Evolutionary conservation across 2,797 vertebrate genomes (phyloP), one percentile per base, ranked within the genome.

Genomic region (Acipenser ruthenus): DNA sequence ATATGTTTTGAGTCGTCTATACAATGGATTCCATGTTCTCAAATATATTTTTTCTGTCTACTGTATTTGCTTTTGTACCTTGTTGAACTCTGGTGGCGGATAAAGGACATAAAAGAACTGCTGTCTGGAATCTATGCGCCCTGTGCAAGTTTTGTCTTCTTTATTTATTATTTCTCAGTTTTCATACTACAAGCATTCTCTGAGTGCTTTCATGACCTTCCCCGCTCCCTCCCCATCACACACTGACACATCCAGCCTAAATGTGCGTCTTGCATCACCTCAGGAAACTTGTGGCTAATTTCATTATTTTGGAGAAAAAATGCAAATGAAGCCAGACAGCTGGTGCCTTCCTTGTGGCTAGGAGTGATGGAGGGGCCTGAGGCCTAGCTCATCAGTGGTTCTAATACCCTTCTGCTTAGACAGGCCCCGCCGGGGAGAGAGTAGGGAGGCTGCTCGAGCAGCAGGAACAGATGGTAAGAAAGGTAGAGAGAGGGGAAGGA

Each of bases 281-380:
- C 92, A 91, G 94, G 94, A 96, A 95, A 91, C 92, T 93, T 91
- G 82, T 90, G 93, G 93, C 90, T 96, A 94, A 95, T 96, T 97
- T 94, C 94, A 95, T 97, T 97, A 95, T 93, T 93, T 91, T 84
- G 88, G 83, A 88, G 89, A 89, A 86, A 83, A 85, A 91, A 95
- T 96, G 93, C 88, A 97, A 95, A 98, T 96, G 93, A 95, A 88
- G 86, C 82, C 87, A 93, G 94, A 94, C 94, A 97, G 94, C 94
- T 98, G 95, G 91, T 84, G 89, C 85, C 79, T 86, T 91, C 88
- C 89, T 92, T 64, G 70, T 92, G 89, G 90, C 84, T 77, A 87
- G 82, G 86, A 88, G 88, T 93, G 93, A 94, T 91, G 89, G 89
- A 93, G 90, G 86, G 90, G 90, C 91, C 82, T 59, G 80, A 88